These are phyloP conservation scores for Microctonus hyperodae DNA, from an alignment of 2,888 invertebrate genomes.

Conservation along the genomic window DNA sequence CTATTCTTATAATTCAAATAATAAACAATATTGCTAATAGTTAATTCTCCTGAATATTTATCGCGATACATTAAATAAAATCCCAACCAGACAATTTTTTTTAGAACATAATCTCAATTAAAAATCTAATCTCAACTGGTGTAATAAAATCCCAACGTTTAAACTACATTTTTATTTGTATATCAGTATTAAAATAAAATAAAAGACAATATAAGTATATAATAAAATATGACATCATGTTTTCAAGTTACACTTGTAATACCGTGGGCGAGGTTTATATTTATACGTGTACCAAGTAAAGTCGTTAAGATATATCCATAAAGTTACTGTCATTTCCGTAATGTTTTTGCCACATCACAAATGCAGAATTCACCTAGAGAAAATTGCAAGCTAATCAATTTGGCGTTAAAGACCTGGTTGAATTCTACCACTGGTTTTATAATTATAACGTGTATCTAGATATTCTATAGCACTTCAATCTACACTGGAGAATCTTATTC, in stretches of 20 bases:
- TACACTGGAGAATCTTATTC: neutral
- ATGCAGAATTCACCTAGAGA: neutral
- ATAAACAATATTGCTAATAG: too few species aligned
- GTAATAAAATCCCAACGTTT: neutral
- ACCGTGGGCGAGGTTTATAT: constrained; percentile 2
- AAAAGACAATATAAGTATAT: neutral
- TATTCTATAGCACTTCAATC: too few species aligned
- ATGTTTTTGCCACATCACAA: neutral
- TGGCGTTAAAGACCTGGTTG: constrained; percentile 6
- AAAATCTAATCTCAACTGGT: neutral
- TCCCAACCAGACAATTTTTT: neutral
- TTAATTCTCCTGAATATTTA: too few species aligned
- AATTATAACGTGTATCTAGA: constrained; percentile 32
- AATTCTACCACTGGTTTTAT: constrained; percentile 26
- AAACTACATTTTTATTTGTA: neutral
- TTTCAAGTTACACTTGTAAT: constrained; percentile 2
- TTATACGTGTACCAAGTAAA: neutral
- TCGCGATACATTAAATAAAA: neutral
- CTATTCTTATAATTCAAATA: too few species aligned
- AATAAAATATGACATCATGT: constrained; percentile 2
- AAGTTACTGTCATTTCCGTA: constrained; percentile 2
- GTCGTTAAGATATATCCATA: constrained; percentile 2
- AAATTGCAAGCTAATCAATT: neutral
- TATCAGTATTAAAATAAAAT: neutral
- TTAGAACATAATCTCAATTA: neutral